phyloP scores from a whole-genome alignment of 2,888 invertebrate genomes.

The Melipona beecheii region DNA sequence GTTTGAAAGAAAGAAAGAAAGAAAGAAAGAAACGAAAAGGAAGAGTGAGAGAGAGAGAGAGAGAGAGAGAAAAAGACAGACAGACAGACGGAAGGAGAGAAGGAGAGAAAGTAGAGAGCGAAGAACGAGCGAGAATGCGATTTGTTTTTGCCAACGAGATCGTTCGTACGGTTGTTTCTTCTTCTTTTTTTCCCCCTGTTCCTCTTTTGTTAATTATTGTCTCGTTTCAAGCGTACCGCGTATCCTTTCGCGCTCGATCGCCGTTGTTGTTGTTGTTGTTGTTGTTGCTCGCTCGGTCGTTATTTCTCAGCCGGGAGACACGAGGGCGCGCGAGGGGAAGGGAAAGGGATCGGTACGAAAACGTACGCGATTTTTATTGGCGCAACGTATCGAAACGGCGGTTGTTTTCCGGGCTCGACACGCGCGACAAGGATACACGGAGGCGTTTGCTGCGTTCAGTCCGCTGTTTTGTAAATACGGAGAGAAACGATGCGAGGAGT shows the following conservation, averaged over 20 bases:
- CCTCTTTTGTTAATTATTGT: slow-evolving; percentile 35
- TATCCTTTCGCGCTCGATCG: slow-evolving; percentile 9
- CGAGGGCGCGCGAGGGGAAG: too few species aligned
- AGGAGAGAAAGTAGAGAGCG: neutral
- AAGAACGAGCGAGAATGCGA: slow-evolving; percentile 10
- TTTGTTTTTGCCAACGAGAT: slow-evolving; percentile 54
- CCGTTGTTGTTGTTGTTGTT: too few species aligned
- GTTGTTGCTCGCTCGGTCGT: neutral
- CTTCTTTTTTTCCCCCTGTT: too few species aligned
- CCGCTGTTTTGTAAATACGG: slow-evolving; percentile 39
- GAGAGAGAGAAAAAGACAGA: too few species aligned
- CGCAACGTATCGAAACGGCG: slow-evolving; percentile 39
- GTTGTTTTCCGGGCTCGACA: slow-evolving; percentile 4
- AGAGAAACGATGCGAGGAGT: slow-evolving; percentile 11
- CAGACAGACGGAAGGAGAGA: too few species aligned
- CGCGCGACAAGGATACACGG: slow-evolving; percentile 30
- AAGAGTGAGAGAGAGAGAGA: neutral
- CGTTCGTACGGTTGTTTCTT: slow-evolving; percentile 18
- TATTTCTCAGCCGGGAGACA: neutral
- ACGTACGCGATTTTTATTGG: slow-evolving; percentile 50
- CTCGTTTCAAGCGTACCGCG: neutral
- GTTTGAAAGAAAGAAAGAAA: too few species aligned
- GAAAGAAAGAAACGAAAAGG: neutral
- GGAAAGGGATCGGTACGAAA: neutral
- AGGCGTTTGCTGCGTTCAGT: slow-evolving; percentile 26